Evolutionary conservation across 2,888 invertebrate genomes (phyloP).

Genomic region (Aproaerema taeniolella): DNA sequence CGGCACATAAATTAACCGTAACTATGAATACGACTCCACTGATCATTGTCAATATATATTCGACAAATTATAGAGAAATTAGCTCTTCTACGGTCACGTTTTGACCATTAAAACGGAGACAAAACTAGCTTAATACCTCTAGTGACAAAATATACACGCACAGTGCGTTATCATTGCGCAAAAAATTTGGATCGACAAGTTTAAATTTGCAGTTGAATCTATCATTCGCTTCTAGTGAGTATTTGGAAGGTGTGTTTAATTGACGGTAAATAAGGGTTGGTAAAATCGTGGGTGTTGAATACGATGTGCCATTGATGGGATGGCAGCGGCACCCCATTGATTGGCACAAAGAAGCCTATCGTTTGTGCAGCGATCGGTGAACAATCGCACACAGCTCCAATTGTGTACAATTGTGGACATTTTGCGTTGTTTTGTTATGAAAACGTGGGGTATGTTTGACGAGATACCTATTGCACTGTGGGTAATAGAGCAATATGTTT

Average conservation of each 20-base stretch:
- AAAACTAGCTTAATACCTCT: constrained; percentile 70
- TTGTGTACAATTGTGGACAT: constrained; percentile 49
- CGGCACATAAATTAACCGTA: constrained; percentile 53
- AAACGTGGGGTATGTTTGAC: constrained; percentile 10
- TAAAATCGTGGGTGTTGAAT: constrained; percentile 42
- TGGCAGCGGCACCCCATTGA: constrained; percentile 71
- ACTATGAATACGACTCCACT: constrained; percentile 46
- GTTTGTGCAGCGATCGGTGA: constrained; percentile 63
- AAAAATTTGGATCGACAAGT: constrained; percentile 45
- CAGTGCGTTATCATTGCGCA: constrained; percentile 68
- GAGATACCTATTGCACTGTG: no score
- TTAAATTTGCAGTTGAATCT: constrained; percentile 11
- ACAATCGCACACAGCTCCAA: constrained; percentile 51
- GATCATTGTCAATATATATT: constrained; percentile 62
- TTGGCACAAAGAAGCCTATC: constrained; percentile 60
- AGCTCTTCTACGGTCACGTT: constrained; percentile 68
- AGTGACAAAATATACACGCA: constrained; percentile 69
- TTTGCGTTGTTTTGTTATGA: constrained; percentile 31
- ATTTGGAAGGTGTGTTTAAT: neutral
- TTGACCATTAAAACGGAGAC: constrained; percentile 69
- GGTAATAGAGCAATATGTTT: no score
- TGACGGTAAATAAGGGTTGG: constrained; percentile 16
- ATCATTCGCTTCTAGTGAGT: no score
- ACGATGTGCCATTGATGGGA: constrained; percentile 60
- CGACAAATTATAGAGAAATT: constrained; percentile 65